Evolutionary conservation across 2,888 invertebrate genomes (phyloP).

Genomic region (Meiosimyza platycephala): DNA sequence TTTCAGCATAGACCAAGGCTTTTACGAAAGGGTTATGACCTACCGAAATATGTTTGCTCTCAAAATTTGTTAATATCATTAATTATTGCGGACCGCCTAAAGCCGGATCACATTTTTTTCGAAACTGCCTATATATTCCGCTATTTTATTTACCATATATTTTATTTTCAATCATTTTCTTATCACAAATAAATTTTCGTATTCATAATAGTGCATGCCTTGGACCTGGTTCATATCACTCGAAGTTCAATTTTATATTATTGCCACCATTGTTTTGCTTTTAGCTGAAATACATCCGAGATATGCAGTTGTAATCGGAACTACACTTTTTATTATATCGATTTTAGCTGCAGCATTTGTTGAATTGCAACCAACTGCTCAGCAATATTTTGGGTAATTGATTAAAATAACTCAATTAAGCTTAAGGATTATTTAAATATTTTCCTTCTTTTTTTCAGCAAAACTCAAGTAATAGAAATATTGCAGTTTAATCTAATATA

Average conservation of each 20-base stretch:
- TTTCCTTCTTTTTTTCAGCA: slow-evolving; percentile 19
- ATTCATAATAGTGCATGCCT: slow-evolving; percentile 76
- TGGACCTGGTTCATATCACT: slow-evolving; percentile 84
- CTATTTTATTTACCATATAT: too few species aligned
- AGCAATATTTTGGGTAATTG: slow-evolving; percentile 3
- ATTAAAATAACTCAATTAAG: slow-evolving; percentile 6
- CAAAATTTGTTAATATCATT: too few species aligned
- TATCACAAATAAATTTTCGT: background rate
- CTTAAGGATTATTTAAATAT: background rate
- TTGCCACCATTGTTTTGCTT: slow-evolving; percentile 75
- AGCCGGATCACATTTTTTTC: too few species aligned
- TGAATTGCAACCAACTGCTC: slow-evolving; percentile 52
- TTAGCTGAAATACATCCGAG: slow-evolving; percentile 68
- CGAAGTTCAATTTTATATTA: slow-evolving; percentile 80
- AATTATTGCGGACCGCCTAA: too few species aligned
- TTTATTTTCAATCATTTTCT: background rate
- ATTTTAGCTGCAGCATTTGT: slow-evolving; percentile 69
- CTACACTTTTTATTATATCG: slow-evolving; percentile 66
- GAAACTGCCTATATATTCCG: background rate
- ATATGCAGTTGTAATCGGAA: slow-evolving; percentile 61
- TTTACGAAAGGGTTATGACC: too few species aligned
- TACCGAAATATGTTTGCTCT: too few species aligned
- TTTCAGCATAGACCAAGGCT: background rate
- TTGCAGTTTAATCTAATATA: slow-evolving; percentile 75
- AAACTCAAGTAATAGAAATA: slow-evolving; percentile 68